Evolutionary conservation across 53 echinoderm and acorn worm genomes (phyloP), one percentile per base, ranked within the genome.

Genomic region (Echinometra lucunter): DNA sequence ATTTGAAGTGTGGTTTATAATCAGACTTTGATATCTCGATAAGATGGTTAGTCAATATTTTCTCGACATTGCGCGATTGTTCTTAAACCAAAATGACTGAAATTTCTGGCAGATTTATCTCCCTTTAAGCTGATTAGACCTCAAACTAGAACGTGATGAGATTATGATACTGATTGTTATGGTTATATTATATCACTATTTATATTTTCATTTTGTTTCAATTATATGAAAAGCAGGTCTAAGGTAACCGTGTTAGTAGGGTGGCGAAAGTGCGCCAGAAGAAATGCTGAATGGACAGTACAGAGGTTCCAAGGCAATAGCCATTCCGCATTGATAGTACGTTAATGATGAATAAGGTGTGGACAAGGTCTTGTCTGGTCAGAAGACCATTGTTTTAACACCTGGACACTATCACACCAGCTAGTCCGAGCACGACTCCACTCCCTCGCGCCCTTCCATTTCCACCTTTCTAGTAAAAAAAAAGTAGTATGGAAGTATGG

Each of bases 41-140:
- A 40, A 78, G 42, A 19, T 42, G 19, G 23, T 78, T 78, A 78
- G 78, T 78, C 78, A 78, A 78, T 78, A 78, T 42, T 42, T 74
- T 78, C 69, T 32, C 19, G 78, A 3, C 42, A 78, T 38, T 19
- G 78, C 42, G 78, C 18, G 40, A 78, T 78, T 38, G 78, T 42
- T 78, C 19, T 17, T 35, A 78, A 32, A 42, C 4, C 19, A 32
- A 78, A 38, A 19, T 40, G 1, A 78, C 42, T 42, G 78, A 38
- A 42, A 40, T 21, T 78, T 18, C 42, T 42, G 78, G 28, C 78
- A 40, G 42, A 42, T 21, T 78, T 78, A 78, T 78, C 42, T 78
- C 78, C 40, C 18, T 78, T 38, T 18, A 21, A 12, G 12, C 19
- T 38, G 42, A 40, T 78, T 40, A 42, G 42, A 19, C 42, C 21